A percentile compares a stretch with the other conserved stretches of the same genome.
Conservation (phyloP, 2,797 vertebrate species). For the Arvicola amphibius region DNA sequence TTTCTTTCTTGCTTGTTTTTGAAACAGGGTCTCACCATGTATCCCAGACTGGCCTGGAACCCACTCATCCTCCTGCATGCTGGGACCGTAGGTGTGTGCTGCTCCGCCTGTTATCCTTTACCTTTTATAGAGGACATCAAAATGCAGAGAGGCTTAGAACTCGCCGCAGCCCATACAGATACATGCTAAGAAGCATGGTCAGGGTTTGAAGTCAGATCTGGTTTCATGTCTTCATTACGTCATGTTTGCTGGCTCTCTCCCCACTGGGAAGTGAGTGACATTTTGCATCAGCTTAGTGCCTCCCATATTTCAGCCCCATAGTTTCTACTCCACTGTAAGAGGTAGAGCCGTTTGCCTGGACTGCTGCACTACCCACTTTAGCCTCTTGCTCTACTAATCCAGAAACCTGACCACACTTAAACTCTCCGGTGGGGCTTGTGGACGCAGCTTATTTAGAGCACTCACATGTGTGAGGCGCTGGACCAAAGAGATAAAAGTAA, state of each 20-base stretch:
- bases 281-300: background rate
- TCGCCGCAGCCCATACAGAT: background rate
- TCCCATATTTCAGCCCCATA: background rate
- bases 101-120: background rate
- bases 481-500: background rate
- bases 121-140: background rate
- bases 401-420: background rate
- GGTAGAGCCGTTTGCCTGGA: background rate
- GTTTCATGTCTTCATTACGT: background rate
- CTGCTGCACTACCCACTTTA: background rate
- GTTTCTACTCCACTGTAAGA: background rate
- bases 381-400: background rate
- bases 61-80: background rate
- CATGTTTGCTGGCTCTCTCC: background rate
- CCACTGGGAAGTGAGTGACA: background rate
- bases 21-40: background rate
- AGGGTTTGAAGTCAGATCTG: slow-evolving; percentile 19
- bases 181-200: background rate
- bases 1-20: background rate
- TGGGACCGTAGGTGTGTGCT: background rate
- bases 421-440: background rate
- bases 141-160: slow-evolving; percentile 54
- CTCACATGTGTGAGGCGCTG: background rate
- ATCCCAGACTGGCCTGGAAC: background rate
- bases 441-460: background rate